These are phyloP conservation scores for Himalopsyche kuldschensis DNA, from an alignment of 2,888 invertebrate species.

Conservation along the genomic window DNA sequence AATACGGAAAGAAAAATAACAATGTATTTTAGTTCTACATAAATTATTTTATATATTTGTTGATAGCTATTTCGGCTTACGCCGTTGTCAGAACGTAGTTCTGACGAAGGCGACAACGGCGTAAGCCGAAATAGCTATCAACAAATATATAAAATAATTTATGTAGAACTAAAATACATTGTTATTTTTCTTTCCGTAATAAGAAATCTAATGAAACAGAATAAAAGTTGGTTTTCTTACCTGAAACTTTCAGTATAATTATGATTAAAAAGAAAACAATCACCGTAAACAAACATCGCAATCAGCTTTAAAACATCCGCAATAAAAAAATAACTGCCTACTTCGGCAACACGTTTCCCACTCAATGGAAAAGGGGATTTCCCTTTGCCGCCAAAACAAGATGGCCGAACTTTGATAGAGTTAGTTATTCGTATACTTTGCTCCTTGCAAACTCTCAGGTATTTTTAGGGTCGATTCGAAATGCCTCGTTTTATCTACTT, in stretches of 20 bases:
- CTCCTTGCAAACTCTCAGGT: background rate
- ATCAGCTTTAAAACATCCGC: background rate
- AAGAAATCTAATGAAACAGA: background rate
- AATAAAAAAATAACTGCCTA: background rate
- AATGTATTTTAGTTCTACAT: too few species aligned
- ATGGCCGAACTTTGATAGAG: conserved; percentile 30
- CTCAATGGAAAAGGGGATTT: background rate
- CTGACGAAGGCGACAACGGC: too few species aligned
- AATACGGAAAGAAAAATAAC: too few species aligned
- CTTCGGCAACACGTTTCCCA: conserved; percentile 5
- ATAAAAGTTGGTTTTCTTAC: background rate
- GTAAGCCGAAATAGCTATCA: too few species aligned
- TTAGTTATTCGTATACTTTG: conserved; percentile 28
- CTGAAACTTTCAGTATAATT: background rate
- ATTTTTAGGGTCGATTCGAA: conserved; percentile 11
- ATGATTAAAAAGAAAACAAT: background rate
- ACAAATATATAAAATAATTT: too few species aligned
- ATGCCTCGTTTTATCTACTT: conserved; percentile 37
- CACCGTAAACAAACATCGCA: background rate
- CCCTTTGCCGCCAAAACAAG: conserved; percentile 9
- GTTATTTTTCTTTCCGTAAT: too few species aligned
- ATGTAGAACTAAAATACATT: too few species aligned
- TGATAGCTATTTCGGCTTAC: too few species aligned
- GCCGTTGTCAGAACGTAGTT: too few species aligned
- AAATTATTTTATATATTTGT: too few species aligned